Base-by-base conservation (phyloP, 2,113 vertebrate species). In the Psophia crepitans region DNA sequence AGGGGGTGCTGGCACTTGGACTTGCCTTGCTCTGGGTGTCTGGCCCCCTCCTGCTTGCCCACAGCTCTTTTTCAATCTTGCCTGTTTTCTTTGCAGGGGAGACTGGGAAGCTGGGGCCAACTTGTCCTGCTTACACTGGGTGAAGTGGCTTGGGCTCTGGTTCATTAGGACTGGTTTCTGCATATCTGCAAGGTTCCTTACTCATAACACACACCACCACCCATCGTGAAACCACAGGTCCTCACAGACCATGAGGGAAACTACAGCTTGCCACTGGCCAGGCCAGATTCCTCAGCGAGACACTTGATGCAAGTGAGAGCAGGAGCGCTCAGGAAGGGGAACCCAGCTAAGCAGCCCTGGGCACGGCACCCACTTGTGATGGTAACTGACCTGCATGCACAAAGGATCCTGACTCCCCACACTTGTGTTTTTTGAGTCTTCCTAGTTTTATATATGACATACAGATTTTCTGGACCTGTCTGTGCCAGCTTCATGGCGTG, bases 111-210 rank as follows among this genome's bases (percentile, higher is more conserved):
- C n/a, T 82, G 3, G 5, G 49, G n/a, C 41, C 81, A 79, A 49
- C 4, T 7, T 60, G n/a, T 69, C 49, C n/a, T 83, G 83, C 54
- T 73, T 61, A 64, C 21, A 7, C 15, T 57, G 43, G 28, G 66
- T 84, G 74, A 87, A 71, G 66, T 43, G 28, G 69, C 56, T 84
- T 46, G 73, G 69, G 28, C 23, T 78, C 44, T 63, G 32, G 28
- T 82, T 91, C 46, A 63, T 89, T 56, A 51, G 81, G 81, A 82
- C 65, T 84, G 74, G 84, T 90, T 95, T 82, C 87, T 91, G 43
- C 24, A 0, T 87, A 89, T 79, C 95, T 91, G 33, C 44, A 56
- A 93, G 30, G 28, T 82, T 82, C 33, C 57, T 71, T 87, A 89
- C 60, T 84, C 77, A 95, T 87, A 78, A 39, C 61, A 93, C 43